Conservation (phyloP, 2,888 invertebrate species). For the Nemapogon koenigi region DNA sequence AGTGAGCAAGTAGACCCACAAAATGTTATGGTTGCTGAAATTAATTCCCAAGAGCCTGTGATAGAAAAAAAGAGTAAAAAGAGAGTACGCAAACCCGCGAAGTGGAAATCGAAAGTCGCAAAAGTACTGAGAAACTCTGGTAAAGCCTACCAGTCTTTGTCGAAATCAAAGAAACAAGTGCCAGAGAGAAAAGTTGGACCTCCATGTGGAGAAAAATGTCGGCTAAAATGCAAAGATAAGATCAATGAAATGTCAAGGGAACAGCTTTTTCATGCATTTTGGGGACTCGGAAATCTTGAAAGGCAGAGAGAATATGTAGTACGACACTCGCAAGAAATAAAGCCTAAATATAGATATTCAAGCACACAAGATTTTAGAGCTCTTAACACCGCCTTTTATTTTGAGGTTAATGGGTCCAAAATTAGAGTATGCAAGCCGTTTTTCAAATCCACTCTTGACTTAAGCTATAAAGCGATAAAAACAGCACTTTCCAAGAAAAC, state of each 20-base stretch:
- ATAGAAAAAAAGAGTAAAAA: constrained; percentile 6
- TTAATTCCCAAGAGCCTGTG: neutral
- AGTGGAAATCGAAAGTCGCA: constrained; percentile 10
- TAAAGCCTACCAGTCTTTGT: constrained; percentile 12
- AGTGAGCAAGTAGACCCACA: constrained; percentile 2
- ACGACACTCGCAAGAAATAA: constrained; percentile 7
- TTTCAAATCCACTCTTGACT: constrained; percentile 6
- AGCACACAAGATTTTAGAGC: constrained; percentile 8
- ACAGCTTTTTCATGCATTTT: neutral
- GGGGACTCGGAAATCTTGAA: constrained; percentile 1
- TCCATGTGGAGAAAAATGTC: neutral
- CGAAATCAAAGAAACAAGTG: constrained; percentile 10
- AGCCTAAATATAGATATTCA: constrained; percentile 7
- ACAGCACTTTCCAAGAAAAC: constrained; percentile 7
- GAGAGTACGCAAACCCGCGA: constrained; percentile 9
- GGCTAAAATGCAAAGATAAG: neutral
- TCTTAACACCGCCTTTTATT: constrained; percentile 15
- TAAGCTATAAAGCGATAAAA: constrained; percentile 4
- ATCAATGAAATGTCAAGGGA: neutral
- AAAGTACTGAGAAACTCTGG: constrained; percentile 12
- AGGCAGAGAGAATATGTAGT: constrained; percentile 9
- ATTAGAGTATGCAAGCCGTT: constrained; percentile 9
- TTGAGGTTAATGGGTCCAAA: constrained; percentile 11
- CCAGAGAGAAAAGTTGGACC: constrained; percentile 7
- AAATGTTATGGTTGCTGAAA: constrained; percentile 1